Base-by-base conservation (phyloP, 1,140 invertebrate genomes). In the Asobara japonica region DNA sequence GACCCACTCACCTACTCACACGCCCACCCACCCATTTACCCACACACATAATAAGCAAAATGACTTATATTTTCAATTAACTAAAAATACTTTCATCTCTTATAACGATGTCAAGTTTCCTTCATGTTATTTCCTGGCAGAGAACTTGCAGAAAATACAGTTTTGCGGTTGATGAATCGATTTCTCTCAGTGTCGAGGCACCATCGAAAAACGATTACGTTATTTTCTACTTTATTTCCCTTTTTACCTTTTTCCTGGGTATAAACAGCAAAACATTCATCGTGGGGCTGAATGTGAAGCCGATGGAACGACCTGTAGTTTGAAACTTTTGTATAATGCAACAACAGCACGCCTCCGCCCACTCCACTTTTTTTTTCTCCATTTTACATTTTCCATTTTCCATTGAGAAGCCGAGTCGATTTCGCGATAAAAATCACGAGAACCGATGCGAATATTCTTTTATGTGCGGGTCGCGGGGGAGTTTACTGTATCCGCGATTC, bases 201-300 rank as follows among this genome's bases (percentile, higher is more conserved):
- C 25, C 51, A 56, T 56, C 51, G 51, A 56, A 22, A 56, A 56
- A 56, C 51, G 51, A 56, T 56, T 56, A 56, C 22, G 51, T 10
- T 22, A 22, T 56, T 56, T 56, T 25, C 22, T 22, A 18, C 8
- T 51, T 51, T 51, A 18, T 18, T 51, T 51, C 45, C 20, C 45
- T 16, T 20, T 16, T 16, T 7, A 1, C 22, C 6, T 25, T 10
- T 25, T n/a, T n/a, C n/a, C n/a, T n/a, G n/a, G n/a, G 22, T 56
- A 56, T 56, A 56, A 56, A 56, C 51, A 56, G 51, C 51, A 56
- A 56, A 56, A 56, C 51, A 56, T 56, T 56, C 51, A 56, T 27
- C 51, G 22, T 6, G 51, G 3, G n/a, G n/a, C n/a, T n/a, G n/a
- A n/a, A 22, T 56, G 3, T 11, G 51, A 27, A 56, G 51, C 22